Conservation (phyloP, 2,797 vertebrate species). For the Chromobotia macracanthus region DNA sequence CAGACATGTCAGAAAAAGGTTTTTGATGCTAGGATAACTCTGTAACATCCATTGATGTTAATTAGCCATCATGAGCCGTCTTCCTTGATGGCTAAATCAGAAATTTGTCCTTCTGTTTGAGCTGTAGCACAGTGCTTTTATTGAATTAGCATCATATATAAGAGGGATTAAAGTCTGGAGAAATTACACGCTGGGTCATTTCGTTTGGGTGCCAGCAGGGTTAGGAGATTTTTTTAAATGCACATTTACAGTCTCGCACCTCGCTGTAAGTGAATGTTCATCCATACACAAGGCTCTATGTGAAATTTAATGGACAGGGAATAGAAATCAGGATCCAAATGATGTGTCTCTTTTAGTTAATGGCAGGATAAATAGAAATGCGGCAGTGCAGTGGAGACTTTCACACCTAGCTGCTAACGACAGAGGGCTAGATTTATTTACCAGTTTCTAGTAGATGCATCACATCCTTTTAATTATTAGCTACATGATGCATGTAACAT, state of each 20-base stretch:
- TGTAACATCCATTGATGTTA: constrained; percentile 61
- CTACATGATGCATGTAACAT: constrained; percentile 28
- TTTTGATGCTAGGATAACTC: constrained; percentile 20
- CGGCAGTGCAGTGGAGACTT: constrained; percentile 60
- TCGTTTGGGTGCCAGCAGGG: constrained; percentile 36
- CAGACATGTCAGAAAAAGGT: not conserved
- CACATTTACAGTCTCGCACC: constrained; percentile 25
- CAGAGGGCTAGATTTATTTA: constrained; percentile 52
- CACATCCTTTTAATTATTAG: constrained; percentile 56
- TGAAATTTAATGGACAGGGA: constrained; percentile 19
- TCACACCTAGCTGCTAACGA: constrained; percentile 69
- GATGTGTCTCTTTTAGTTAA: constrained; percentile 68
- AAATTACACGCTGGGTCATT: constrained; percentile 5
- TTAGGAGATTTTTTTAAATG: constrained; percentile 40
- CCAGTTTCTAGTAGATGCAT: constrained; percentile 26
- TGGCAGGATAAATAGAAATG: constrained; percentile 73
- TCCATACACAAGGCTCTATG: not conserved
- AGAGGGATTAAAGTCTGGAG: not conserved
- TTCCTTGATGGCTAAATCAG: constrained; percentile 18
- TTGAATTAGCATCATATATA: constrained; percentile 63
- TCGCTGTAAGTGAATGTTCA: constrained; percentile 51
- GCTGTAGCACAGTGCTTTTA: constrained; percentile 6
- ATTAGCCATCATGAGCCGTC: constrained; percentile 64
- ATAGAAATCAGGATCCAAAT: constrained; percentile 66
- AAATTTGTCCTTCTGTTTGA: not conserved